phyloP scores from a whole-genome alignment of 2,888 invertebrate species.

The Nemurella pictetii region DNA sequence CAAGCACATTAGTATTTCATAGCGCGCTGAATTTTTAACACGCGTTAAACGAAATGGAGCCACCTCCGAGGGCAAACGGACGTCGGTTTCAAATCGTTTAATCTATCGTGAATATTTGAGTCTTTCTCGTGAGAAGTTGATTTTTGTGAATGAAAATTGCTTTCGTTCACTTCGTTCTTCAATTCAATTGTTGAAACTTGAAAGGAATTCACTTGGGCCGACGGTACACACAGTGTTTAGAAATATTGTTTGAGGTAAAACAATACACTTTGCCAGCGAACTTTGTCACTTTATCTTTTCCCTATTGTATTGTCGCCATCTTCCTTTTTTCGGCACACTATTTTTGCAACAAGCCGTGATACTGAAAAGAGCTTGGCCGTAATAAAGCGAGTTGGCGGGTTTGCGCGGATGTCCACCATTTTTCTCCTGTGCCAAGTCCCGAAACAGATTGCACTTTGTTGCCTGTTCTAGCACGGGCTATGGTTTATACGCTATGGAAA shows the following conservation, averaged over 20 bases:
- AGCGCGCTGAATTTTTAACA: neutral
- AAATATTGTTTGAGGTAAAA: neutral
- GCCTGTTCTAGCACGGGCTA: neutral
- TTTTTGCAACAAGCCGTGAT: slow-evolving; percentile 1
- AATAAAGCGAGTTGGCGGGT: slow-evolving; percentile 13
- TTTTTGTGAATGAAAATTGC: too few species aligned
- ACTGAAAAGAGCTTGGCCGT: neutral
- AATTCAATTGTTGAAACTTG: neutral
- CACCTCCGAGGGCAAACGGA: neutral
- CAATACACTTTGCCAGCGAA: neutral
- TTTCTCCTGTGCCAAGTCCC: slow-evolving; percentile 17
- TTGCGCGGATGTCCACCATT: slow-evolving; percentile 28
- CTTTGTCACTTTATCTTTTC: neutral
- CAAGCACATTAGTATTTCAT: neutral
- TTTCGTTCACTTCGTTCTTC: too few species aligned
- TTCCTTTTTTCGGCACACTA: neutral
- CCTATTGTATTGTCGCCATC: neutral
- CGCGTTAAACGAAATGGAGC: neutral
- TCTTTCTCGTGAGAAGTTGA: too few species aligned
- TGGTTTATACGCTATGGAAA: slow-evolving; percentile 15
- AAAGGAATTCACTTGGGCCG: too few species aligned
- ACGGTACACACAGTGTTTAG: neutral
- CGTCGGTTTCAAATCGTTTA: neutral
- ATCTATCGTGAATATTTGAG: neutral
- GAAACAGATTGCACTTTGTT: slow-evolving; percentile 24